Conservation (phyloP, 2,113 vertebrate species). For the Gambusia holbrooki region DNA sequence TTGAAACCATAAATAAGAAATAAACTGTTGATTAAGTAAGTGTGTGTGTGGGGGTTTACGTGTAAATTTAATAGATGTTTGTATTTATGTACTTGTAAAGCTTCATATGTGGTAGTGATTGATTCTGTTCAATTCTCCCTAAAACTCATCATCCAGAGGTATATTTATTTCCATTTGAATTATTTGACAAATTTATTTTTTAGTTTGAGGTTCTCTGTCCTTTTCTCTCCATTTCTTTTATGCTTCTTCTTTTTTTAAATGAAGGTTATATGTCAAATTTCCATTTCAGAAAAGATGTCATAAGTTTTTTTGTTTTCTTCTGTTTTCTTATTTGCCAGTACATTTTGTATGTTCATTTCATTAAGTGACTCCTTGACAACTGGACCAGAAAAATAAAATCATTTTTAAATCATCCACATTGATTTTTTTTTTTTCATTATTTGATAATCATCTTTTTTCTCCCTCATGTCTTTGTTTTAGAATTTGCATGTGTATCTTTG, state of each 20-base stretch:
- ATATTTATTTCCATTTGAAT: slow-evolving; percentile 81
- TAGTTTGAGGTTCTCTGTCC: slow-evolving; percentile 65
- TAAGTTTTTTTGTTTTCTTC: slow-evolving; percentile 58
- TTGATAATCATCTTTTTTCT: slow-evolving; percentile 11
- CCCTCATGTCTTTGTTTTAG: background rate
- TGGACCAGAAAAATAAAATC: slow-evolving; percentile 82
- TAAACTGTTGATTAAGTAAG: slow-evolving; percentile 23
- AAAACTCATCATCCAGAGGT: slow-evolving; percentile 63
- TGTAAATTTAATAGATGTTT: slow-evolving; percentile 54
- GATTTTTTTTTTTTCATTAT: slow-evolving; percentile 18
- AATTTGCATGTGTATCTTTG: background rate
- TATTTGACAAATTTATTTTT: slow-evolving; percentile 68
- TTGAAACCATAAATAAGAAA: slow-evolving; percentile 32
- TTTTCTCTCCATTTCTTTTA: slow-evolving; percentile 40
- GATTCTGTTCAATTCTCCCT: slow-evolving; percentile 78
- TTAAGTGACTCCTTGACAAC: slow-evolving; percentile 62
- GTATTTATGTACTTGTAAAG: slow-evolving; percentile 71
- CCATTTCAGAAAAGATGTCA: slow-evolving; percentile 71
- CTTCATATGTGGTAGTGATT: slow-evolving; percentile 69
- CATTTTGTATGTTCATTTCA: slow-evolving; percentile 68
- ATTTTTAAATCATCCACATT: slow-evolving; percentile 71
- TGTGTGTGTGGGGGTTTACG: slow-evolving; percentile 33
- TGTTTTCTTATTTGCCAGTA: slow-evolving; percentile 64
- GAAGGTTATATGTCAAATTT: slow-evolving; percentile 65
- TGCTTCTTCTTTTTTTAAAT: slow-evolving; percentile 54